phyloP scores from a whole-genome alignment of 1,140 invertebrate genomes.

The Heliconius himera region DNA sequence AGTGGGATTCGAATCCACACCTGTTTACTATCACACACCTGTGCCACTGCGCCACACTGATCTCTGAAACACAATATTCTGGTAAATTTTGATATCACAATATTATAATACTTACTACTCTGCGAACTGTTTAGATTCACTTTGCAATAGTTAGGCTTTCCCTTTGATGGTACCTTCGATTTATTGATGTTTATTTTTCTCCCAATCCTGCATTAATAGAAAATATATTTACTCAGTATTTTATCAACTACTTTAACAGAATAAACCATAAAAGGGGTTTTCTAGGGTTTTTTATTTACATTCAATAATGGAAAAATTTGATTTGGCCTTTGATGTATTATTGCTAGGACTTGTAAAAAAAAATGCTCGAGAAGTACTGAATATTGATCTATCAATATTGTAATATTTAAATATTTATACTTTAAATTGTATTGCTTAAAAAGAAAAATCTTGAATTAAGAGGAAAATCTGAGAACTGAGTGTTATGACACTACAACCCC shows the following conservation, averaged over 20 bases:
- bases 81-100: constrained; percentile 2
- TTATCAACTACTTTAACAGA: constrained; percentile 13
- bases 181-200: constrained; percentile 34
- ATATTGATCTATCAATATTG: background rate
- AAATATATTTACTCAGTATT: background rate
- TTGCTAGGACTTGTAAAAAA: background rate
- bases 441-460: too few species aligned
- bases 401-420: too few species aligned
- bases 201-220: constrained; percentile 2
- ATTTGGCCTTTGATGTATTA: constrained; percentile 6
- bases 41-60: too few species aligned
- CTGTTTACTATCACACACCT: too few species aligned
- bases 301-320: background rate
- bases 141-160: constrained; percentile 30
- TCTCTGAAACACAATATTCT: too few species aligned
- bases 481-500: too few species aligned
- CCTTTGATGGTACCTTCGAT: constrained; percentile 29
- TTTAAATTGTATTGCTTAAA: too few species aligned
- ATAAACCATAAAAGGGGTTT: background rate
- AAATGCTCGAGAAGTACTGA: background rate
- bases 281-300: background rate
- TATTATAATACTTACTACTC: constrained; percentile 38
- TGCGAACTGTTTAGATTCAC: constrained; percentile 29
- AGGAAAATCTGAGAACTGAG: too few species aligned
- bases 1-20: too few species aligned